Conservation (phyloP, 2,888 invertebrate species). For the Plutella xylostella region DNA sequence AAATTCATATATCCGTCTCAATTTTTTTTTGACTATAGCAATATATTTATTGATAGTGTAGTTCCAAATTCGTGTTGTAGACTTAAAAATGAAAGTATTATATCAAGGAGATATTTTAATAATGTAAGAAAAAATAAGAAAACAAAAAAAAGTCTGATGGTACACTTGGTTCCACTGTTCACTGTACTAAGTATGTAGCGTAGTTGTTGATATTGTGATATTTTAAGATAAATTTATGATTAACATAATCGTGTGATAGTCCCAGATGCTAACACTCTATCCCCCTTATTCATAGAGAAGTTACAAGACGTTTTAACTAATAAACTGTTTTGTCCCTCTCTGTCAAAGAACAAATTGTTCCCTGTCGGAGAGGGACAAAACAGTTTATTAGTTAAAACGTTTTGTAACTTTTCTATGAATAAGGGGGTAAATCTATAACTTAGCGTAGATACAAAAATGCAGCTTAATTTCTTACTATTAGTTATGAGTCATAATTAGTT, state of each 20-base stretch:
- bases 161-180: constrained; percentile 23
- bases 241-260: constrained; percentile 32
- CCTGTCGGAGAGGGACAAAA: background rate
- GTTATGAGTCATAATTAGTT: constrained; percentile 41
- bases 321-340: too few relatives aligned
- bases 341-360: too few relatives aligned
- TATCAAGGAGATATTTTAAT: constrained; percentile 1
- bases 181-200: constrained; percentile 23
- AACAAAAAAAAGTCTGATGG: constrained; percentile 16
- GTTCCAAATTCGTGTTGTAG: background rate
- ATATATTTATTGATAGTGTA: too few relatives aligned
- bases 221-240: constrained; percentile 48
- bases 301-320: too few relatives aligned
- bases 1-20: too few relatives aligned
- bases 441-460: too few relatives aligned
- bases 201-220: constrained; percentile 65
- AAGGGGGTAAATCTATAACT: too few relatives aligned
- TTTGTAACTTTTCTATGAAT: background rate
- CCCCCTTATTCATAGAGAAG: too few relatives aligned
- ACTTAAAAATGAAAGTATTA: constrained; percentile 1
- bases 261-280: constrained; percentile 34
- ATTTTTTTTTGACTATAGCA: too few relatives aligned
- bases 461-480: constrained; percentile 29
- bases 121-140: too few relatives aligned
- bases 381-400: too few relatives aligned